phyloP scores from a whole-genome alignment of 2,797 vertebrate species.

The Holocentrus rufus region DNA sequence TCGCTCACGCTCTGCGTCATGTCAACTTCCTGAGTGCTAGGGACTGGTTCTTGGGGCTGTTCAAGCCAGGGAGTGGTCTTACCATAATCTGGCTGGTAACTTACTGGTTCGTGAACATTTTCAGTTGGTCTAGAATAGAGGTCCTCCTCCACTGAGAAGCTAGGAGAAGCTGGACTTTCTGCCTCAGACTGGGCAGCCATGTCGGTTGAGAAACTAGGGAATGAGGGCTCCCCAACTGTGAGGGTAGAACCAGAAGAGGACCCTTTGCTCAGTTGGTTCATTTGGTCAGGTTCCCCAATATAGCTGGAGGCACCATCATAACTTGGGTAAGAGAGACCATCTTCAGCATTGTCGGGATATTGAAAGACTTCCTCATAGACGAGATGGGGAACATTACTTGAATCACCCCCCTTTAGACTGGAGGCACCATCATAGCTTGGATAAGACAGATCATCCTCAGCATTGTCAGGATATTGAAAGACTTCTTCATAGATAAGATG shows the following conservation, averaged over 20 bases:
- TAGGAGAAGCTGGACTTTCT: no score
- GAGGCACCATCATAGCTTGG: not conserved
- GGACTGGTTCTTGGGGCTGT: not conserved
- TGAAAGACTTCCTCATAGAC: slow-evolving; percentile 38
- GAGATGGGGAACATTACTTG: not conserved
- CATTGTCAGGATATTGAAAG: slow-evolving; percentile 14
- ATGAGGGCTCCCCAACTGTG: not conserved
- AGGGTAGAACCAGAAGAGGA: not conserved
- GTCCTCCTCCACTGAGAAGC: not conserved
- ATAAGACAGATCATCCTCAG: not conserved
- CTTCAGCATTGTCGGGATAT: not conserved
- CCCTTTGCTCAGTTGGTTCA: not conserved
- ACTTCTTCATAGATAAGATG: slow-evolving; percentile 26
- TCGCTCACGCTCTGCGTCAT: not conserved
- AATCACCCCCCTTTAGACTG: not conserved
- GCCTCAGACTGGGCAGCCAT: rapidly evolving
- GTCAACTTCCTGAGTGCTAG: not conserved
- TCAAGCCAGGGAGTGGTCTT: not conserved
- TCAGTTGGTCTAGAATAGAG: not conserved
- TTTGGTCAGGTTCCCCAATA: not conserved
- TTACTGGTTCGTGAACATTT: not conserved
- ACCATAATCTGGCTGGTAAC: rapidly evolving
- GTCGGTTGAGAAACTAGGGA: not conserved
- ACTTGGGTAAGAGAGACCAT: not conserved
- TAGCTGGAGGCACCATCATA: not conserved